Base-by-base conservation (phyloP, 2,797 vertebrate species). In the Cryptoprocta ferox region DNA sequence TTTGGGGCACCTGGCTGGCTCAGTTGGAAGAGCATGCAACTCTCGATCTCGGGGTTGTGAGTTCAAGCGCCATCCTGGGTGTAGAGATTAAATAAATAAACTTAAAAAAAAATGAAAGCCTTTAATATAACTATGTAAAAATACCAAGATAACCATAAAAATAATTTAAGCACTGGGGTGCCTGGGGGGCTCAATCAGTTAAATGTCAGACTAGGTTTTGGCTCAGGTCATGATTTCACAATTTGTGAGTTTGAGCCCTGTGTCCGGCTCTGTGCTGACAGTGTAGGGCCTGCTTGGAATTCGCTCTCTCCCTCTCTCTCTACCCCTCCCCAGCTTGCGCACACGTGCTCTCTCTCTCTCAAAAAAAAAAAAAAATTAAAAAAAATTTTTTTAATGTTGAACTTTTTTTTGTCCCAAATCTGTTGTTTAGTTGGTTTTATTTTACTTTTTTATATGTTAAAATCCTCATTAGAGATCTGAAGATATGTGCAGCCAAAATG, bases 401-500 rank as follows among this genome's bases (percentile, higher is more conserved):
- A 10, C 42, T 76, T 75, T 35, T 70, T 21, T 75, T 48, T 75
- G 18, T 42, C 73, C 15, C 42, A 76, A 76, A 76, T 76, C 73
- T 76, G 42, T 32, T 76, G 42, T 76, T 76, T 76, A 28, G 48
- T 32, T 76, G 39, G 42, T 76, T 76, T 48, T 75, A 73, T 28
- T 73, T 45, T 10, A n/a, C 28, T 75, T 83, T 92, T 83, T 8
- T 19, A 48, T 88, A 90, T 35, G 24, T 89, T 76, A 80, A 94
- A 85, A 91, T 92, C 82, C 81, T 53, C 50, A 75, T 8, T 82
- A 76, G 80, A 93, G 50, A 13, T 68, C 59, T 75, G 8, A 87
- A 35, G n/a, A 81, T 78, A 93, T 48, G 28, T 63, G 88, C 92
- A 94, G 30, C 48, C 48, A 92, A 94, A 93, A 71, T 48, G 35